Percentiles rank a stretch among this genome's conserved stretches.
Conservation (phyloP, 30 jellyfish, hydroid and myxozoan species). For the Morbakka virulenta region DNA sequence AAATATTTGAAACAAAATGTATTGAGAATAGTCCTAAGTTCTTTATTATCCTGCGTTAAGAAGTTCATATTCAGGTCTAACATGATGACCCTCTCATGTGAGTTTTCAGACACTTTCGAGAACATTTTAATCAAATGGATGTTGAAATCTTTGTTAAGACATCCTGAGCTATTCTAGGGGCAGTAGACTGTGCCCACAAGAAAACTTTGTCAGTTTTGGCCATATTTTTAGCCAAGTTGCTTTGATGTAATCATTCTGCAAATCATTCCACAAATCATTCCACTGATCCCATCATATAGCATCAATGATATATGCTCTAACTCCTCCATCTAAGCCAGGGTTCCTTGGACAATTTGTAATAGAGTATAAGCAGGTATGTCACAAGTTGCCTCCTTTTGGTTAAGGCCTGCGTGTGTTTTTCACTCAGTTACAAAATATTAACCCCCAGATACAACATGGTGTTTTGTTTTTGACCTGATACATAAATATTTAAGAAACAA, state of each 20-base stretch:
- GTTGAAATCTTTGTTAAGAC: slow-evolving; percentile 54
- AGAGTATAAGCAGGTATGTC: not conserved
- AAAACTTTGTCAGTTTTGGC: slow-evolving; percentile 45
- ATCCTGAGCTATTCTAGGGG: slow-evolving; percentile 54
- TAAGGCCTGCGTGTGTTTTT: not conserved
- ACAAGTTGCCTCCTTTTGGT: not conserved
- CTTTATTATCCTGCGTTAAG: slow-evolving; percentile 51
- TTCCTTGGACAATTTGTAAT: not conserved
- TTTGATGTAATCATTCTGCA: not conserved
- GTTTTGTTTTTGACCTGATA: no score
- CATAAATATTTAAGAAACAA: no score
- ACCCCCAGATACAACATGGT: not conserved
- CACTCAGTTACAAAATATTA: not conserved
- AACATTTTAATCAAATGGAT: slow-evolving; percentile 24
- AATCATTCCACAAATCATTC: not conserved
- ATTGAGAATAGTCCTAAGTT: slow-evolving; percentile 31
- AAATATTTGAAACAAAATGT: slow-evolving; percentile 21
- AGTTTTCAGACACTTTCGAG: slow-evolving; percentile 29
- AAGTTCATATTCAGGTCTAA: slow-evolving; percentile 61
- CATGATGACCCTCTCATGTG: slow-evolving; percentile 50
- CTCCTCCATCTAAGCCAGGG: not conserved
- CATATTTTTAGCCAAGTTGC: slow-evolving; percentile 56
- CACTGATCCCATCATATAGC: not conserved
- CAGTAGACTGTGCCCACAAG: slow-evolving; percentile 55
- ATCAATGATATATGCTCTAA: not conserved